Base-by-base conservation (phyloP, 1,140 invertebrate genomes). In the Cephus cinctus region DNA sequence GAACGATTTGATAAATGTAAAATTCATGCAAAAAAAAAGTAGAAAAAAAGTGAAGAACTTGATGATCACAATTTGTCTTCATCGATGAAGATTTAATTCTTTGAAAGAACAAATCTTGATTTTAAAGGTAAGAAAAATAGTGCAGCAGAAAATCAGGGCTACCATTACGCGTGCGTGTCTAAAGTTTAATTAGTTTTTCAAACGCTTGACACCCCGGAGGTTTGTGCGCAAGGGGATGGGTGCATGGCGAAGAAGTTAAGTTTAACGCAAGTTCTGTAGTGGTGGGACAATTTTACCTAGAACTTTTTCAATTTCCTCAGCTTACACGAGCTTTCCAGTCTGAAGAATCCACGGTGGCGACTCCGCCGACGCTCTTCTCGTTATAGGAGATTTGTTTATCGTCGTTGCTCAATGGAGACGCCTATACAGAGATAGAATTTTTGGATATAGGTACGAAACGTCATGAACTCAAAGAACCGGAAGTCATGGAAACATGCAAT, bases 161-260 rank as follows among this genome's bases (percentile, higher is more conserved):
- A 2, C 16, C 12, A 25, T 34, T 60, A 42, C 59, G 56, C 39
- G 56, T 56, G 54, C 54, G 61, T 48, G 54, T 60, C 56, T 57
- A 62, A 76, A 76, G 68, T 76, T 77, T 77, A 75, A 77, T 77
- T 77, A 77, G 67, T 77, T 77, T 75, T 74, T 69, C 65, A 69
- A 72, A 67, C 49, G 61, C 60, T 61, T 47, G 43, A 31, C 16
- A 20, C 22, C 31, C 15, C 45, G 42, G 31, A 16, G 30, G 22
- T 4, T n/a, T n/a, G n/a, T n/a, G n/a, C 2, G 14, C 15, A 4
- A 34, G 23, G 16, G 14, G 38, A 53, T 44, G 32, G 49, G 41
- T 43, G 39, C 40, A 34, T 18, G 39, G 45, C 5, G 34, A 43
- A 15, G 44, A 50, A 60, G 63, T 69, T 65, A 71, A 75, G 68